A percentile compares a stretch with the other conserved stretches of the same genome.
phyloP scores from a whole-genome alignment of 1,140 invertebrate species.

The Eupristina koningsbergeri region DNA sequence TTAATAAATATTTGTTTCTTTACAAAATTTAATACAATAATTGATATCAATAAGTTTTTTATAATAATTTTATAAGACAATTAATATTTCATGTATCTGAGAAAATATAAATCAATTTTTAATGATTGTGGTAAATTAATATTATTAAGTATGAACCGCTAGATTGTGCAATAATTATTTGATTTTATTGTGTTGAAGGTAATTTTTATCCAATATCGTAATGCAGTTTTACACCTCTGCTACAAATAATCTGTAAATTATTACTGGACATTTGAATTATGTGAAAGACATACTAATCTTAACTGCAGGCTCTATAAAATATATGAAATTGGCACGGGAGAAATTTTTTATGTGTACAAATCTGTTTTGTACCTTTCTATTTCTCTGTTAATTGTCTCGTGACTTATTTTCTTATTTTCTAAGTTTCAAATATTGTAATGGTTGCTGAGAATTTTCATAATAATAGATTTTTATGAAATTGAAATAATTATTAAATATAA shows the following conservation, averaged over 20 bases:
- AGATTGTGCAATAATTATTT: background rate
- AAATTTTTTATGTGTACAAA: background rate
- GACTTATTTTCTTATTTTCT: background rate
- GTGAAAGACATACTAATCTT: background rate
- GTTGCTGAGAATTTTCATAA: too few species aligned
- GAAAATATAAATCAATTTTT: background rate
- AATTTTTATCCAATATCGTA: background rate
- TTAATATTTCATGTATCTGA: too few species aligned
- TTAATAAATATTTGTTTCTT: too few species aligned
- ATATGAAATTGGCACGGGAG: background rate
- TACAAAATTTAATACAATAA: too few species aligned
- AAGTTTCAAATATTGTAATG: too few species aligned
- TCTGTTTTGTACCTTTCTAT: background rate
- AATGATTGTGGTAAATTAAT: background rate
- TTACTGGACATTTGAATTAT: conserved; percentile 3
- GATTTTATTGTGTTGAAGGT: background rate
- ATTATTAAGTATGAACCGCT: background rate
- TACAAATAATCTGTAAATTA: conserved; percentile 14
- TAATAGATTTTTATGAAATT: too few species aligned
- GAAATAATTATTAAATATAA: too few species aligned
- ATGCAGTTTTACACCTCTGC: background rate
- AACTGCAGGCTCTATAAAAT: conserved; percentile 1
- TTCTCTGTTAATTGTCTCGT: background rate
- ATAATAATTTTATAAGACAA: too few species aligned
- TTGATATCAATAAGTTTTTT: too few species aligned